Conservation (phyloP, 2,888 invertebrate genomes). For the Allacma fusca region DNA sequence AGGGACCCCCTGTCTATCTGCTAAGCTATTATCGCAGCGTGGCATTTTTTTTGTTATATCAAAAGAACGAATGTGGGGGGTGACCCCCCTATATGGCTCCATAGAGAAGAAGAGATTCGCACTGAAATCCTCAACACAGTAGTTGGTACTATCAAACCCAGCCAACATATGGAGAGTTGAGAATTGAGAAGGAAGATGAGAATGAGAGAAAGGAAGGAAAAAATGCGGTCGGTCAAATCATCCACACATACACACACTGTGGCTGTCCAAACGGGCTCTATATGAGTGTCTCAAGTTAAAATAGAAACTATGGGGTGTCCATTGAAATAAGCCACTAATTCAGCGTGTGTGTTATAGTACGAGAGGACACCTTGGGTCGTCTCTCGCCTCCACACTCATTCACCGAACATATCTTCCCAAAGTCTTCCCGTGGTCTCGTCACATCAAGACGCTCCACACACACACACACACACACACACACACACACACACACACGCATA, state of each 20-base stretch:
- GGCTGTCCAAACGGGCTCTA: slow-evolving; percentile 41
- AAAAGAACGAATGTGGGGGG: slow-evolving; percentile 62
- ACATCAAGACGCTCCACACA: too few relatives aligned
- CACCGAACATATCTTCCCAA: neutral
- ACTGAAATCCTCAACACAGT: slow-evolving; percentile 62
- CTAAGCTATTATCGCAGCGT: slow-evolving; percentile 62
- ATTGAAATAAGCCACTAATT: slow-evolving; percentile 48
- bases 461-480: too few relatives aligned
- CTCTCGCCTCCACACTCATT: slow-evolving; percentile 13
- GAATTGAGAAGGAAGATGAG: slow-evolving; percentile 37
- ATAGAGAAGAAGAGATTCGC: slow-evolving; percentile 60
- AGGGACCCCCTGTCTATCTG: slow-evolving; percentile 62
- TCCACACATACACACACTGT: slow-evolving; percentile 36
- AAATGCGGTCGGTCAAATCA: slow-evolving; percentile 58
- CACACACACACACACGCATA: too few relatives aligned
- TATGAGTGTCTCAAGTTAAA: slow-evolving; percentile 45
- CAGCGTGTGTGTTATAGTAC: slow-evolving; percentile 30
- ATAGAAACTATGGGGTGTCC: slow-evolving; percentile 47
- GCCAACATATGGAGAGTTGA: slow-evolving; percentile 44
- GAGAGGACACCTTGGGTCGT: slow-evolving; percentile 41
- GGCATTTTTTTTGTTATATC: slow-evolving; percentile 62
- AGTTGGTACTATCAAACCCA: slow-evolving; percentile 61
- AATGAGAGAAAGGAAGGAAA: slow-evolving; percentile 43
- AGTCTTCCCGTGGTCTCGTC: neutral
- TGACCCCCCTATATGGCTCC: slow-evolving; percentile 58